A percentile compares a stretch with the other conserved stretches of the same genome.
phyloP scores from a whole-genome alignment of 2,888 invertebrate genomes.

The Anthoptus insignis region DNA sequence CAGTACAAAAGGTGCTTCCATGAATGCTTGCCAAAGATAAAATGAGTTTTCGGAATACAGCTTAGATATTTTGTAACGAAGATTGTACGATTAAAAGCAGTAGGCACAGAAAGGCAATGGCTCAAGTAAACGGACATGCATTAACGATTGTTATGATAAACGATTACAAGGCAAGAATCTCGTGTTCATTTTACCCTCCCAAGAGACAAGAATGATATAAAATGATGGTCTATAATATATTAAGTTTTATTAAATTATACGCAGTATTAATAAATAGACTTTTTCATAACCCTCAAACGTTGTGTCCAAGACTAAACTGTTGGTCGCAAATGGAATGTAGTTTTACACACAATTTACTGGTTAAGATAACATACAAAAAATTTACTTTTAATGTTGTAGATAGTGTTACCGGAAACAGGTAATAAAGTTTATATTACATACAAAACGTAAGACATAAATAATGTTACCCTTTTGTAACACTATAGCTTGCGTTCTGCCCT shows the following conservation, averaged over 20 bases:
- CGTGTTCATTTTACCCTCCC: neutral
- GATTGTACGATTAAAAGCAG: neutral
- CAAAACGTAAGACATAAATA: neutral
- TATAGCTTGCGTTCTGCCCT: neutral
- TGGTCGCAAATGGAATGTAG: too few relatives aligned
- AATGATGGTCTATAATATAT: too few relatives aligned
- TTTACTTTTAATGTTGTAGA: neutral
- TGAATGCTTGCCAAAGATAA: conserved; percentile 11
- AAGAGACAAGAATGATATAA: too few relatives aligned
- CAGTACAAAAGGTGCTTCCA: conserved; percentile 2
- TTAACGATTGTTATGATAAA: conserved; percentile 8
- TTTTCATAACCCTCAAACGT: too few relatives aligned
- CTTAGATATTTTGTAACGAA: neutral
- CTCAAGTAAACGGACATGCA: conserved; percentile 3
- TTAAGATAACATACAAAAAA: too few relatives aligned
- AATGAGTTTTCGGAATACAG: conserved; percentile 3
- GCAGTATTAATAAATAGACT: too few relatives aligned
- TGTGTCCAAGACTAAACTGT: too few relatives aligned
- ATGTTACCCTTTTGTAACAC: neutral
- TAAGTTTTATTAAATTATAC: conserved; percentile 2
- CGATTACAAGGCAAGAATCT: neutral
- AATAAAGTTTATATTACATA: neutral
- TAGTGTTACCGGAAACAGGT: neutral
- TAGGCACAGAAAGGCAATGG: neutral
- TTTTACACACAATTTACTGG: neutral